Conservation (phyloP, 2,888 invertebrate genomes). For the Drosophila anomelani region DNA sequence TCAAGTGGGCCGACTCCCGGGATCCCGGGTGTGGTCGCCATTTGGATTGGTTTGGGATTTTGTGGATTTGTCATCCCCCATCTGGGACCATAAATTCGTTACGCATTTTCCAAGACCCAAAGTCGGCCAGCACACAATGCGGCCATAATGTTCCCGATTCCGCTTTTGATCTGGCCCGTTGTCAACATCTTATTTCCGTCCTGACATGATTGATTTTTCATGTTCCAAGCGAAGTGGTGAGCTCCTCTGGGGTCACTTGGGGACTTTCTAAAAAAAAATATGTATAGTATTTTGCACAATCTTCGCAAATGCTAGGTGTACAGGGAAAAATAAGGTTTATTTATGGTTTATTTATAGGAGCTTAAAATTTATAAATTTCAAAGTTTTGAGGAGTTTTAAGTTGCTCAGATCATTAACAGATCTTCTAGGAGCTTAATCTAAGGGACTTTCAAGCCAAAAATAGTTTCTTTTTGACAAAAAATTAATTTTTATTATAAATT, state of each 20-base stretch:
- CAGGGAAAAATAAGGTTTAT: not conserved
- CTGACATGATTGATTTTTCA: conserved; percentile 83
- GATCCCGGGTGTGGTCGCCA: conserved; percentile 68
- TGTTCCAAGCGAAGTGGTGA: conserved; percentile 56
- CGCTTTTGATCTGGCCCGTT: conserved; percentile 67
- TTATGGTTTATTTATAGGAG: not conserved
- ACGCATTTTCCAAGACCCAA: conserved; percentile 59
- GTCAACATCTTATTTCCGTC: conserved; percentile 82
- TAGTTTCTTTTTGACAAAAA: not conserved
- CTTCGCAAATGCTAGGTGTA: conserved; percentile 10
- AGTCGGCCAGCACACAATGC: conserved; percentile 54
- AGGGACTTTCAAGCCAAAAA: not conserved
- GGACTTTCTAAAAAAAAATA: conserved; percentile 81
- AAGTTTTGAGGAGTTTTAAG: too few relatives aligned
- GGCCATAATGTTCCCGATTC: conserved; percentile 56
- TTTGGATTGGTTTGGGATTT: conserved; percentile 30
- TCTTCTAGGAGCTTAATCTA: not conserved
- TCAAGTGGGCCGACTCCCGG: conserved; percentile 66
- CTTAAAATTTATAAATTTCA: not conserved
- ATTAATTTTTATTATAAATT: not conserved
- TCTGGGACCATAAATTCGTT: conserved; percentile 67
- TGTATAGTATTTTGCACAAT: conserved; percentile 52
- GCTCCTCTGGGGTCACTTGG: conserved; percentile 43
- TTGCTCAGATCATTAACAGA: too few relatives aligned
- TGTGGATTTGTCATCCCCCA: conserved; percentile 72